Percentiles rank a stretch among this genome's conserved stretches.
phyloP scores from a whole-genome alignment of 1,140 invertebrate genomes.

The Trichonephila clavipes region DNA sequence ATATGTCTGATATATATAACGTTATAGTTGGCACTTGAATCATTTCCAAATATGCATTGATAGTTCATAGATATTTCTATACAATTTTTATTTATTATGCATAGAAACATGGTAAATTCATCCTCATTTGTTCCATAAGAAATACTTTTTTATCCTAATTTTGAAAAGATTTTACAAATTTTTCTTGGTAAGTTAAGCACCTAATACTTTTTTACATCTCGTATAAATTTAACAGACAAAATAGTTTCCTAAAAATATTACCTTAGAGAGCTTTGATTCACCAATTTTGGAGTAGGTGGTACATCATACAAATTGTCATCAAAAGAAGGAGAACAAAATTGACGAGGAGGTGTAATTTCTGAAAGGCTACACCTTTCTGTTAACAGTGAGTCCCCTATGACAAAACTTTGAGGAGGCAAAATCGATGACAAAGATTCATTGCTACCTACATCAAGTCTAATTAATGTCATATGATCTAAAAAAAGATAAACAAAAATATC shows the following conservation, averaged over 20 bases:
- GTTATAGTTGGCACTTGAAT: too few relatives aligned
- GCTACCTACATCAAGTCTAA: constrained; percentile 67
- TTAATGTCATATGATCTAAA: constrained; percentile 73
- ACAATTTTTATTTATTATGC: too few relatives aligned
- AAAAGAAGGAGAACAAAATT: constrained; percentile 73
- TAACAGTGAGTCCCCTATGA: constrained; percentile 38
- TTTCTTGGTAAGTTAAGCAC: not conserved
- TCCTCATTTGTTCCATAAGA: too few relatives aligned
- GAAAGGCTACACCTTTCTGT: constrained; percentile 71
- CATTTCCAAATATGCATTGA: too few relatives aligned
- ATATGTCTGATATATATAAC: too few relatives aligned
- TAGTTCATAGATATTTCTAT: too few relatives aligned
- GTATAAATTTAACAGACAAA: not conserved
- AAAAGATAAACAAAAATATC: constrained; percentile 2
- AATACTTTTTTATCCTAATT: not conserved
- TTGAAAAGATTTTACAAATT: not conserved
- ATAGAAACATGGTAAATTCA: too few relatives aligned
- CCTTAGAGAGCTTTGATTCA: constrained; percentile 37
- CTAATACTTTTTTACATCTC: not conserved
- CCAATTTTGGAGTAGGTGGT: constrained; percentile 66
- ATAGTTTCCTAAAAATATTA: constrained; percentile 2
- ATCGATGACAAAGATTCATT: constrained; percentile 59
- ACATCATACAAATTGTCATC: constrained; percentile 75
- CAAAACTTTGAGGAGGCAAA: constrained; percentile 67
- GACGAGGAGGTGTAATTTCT: constrained; percentile 70